These are phyloP conservation scores for Acanthornis magna DNA, from an alignment of 2,797 vertebrate genomes.

Conservation along the genomic window DNA sequence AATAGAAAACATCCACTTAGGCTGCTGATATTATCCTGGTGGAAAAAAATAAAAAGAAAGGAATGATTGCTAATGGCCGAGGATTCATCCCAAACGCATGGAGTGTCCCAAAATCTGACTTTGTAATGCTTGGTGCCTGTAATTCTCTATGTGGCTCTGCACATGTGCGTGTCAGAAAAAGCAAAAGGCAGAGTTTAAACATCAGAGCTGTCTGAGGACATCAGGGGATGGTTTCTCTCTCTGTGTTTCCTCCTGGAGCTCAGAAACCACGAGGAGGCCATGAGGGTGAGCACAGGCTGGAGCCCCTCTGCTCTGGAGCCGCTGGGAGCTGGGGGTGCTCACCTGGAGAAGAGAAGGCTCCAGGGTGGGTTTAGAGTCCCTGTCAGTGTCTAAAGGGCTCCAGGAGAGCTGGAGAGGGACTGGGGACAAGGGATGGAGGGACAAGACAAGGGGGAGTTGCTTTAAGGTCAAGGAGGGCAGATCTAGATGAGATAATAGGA, in stretches of 20 bases:
- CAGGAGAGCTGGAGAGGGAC: neutral
- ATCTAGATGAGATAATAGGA: neutral
- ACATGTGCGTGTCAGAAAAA: fast-evolving
- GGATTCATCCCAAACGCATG: neutral
- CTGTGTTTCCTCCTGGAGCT: neutral
- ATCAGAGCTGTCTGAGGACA: neutral
- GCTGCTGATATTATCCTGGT: neutral
- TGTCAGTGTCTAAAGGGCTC: neutral
- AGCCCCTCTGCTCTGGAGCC: neutral
- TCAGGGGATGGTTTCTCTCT: neutral
- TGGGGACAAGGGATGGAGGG: fast-evolving
- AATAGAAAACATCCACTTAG: neutral
- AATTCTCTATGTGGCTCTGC: neutral
- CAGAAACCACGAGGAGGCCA: neutral
- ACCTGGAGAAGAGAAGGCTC: neutral
- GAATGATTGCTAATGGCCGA: fast-evolving
- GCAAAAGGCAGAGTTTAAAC: neutral
- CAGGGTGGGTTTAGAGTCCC: neutral
- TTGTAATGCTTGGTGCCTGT: fast-evolving
- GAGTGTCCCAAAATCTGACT: neutral
- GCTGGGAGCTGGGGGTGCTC: neutral
- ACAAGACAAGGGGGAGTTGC: neutral
- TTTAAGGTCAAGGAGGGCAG: neutral
- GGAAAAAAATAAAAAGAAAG: fast-evolving
- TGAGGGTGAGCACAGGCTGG: neutral